Evolutionary conservation across 2,888 invertebrate species (phyloP), one percentile per base, ranked within the genome.

Genomic region (Camptogramma bilineatum): DNA sequence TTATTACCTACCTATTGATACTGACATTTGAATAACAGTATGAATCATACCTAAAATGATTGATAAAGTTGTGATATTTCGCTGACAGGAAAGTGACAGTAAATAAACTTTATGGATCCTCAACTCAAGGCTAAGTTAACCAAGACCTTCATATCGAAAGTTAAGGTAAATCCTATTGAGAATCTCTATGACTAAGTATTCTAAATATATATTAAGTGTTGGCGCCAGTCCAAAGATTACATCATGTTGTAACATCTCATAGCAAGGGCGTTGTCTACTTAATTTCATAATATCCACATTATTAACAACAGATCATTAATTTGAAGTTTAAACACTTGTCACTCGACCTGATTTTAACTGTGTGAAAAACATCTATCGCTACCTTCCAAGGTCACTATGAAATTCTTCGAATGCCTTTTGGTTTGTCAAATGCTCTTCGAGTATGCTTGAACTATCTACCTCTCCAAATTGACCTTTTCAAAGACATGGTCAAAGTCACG

Each of bases 231-330:
- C 18, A 57, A 52, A 18, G 18, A 39, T 63, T 55, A 17, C 21
- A 21, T 31, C 44, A 52, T 63, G 56, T 52, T 48, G 62, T 42
- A 57, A 63, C 47, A 52, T 53, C 56, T 47, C 51, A 18, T 46
- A n/a, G 62, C 62, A 57, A 63, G 62, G 62, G 62, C 62, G 48
- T 9, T 52, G 44, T 44, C 28, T 42, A n/a, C 21, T 10, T 16
- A 19, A 44, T 68, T 66, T 60, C 68, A 54, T 50, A 53, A 70
- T 57, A 57, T 66, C 50, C 34, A 50, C 57, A 63, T 64, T 68
- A 66, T 66, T 64, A 66, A 66, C 21, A 28, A 55, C 34, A 52
- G n/a, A 62, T 52, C 48, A 60, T 55, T 54, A 62, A 62, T 17
- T 44, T 44, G 8, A 44, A 44, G 44, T 44, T 39, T 44, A 44